Evolutionary conservation across 2,888 invertebrate species (phyloP), one percentile per base, ranked within the genome.

Genomic region (Trichopria drosophilae): DNA sequence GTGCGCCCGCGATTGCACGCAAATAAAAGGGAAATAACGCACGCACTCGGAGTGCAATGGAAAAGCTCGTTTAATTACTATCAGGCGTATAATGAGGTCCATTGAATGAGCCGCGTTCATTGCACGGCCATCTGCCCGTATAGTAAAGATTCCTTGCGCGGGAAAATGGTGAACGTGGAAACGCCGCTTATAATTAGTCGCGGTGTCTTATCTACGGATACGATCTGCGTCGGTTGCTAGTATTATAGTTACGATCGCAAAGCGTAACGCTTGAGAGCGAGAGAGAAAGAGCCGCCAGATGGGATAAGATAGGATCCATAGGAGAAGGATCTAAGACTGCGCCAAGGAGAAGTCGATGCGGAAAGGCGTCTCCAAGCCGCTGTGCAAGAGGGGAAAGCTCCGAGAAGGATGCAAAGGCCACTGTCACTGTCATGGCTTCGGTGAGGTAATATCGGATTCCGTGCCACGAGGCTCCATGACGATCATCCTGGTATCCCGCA

Each of bases 341-440:
- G 28, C 41, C 52, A 45, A 51, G 42, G 51, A 31, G 50, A 41
- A 42, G 47, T 37, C 44, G 49, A 55, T 42, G 43, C 22, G 35
- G 46, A 50, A 53, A 45, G 44, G 48, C 53, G 57, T 29, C 46
- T 28, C 29, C n/a, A n/a, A 45, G 50, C 23, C 44, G 44, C 36
- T 42, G 51, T 16, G 19, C 13, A 24, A 19, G 29, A 22, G 12
- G 22, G 15, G 48, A 40, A 35, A 42, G 50, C 48, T 55, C 43
- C 28, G 45, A 42, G 53, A 31, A 23, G 46, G 32, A 46, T 43
- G 46, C 37, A 46, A 53, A 45, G 53, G 67, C 67, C 72, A 72
- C 72, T 72, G 72, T 71, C 72, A 72, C 72, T 71, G 73, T 68
- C 72, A 72, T 66, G 71, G 69, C 64, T 70, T 60, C 63, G 59